Evolutionary conservation across 2,888 invertebrate genomes (phyloP).

Genomic region (Pyrochroa serraticornis): DNA sequence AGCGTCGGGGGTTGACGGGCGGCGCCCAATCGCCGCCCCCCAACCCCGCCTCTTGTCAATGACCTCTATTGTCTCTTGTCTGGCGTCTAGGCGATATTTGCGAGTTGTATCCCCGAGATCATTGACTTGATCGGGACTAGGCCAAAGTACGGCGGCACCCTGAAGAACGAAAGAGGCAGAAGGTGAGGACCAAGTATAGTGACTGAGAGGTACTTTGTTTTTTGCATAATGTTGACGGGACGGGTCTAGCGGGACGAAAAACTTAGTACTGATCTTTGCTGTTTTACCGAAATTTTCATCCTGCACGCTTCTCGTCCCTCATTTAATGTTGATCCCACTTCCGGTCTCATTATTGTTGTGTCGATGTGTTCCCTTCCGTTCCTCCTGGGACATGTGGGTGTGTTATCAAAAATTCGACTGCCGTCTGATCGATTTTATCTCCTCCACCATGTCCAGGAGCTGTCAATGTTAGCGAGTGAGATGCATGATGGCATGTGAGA

Average conservation of each 20-base stretch:
- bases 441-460: constrained; percentile 30
- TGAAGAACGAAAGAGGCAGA: constrained; percentile 99
- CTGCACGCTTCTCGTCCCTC: constrained; percentile 50
- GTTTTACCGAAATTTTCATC: constrained; percentile 34
- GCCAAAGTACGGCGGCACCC: constrained; percentile 99
- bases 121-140: constrained; percentile 99
- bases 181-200: constrained; percentile 77
- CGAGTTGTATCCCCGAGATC: constrained; percentile 99
- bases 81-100: constrained; percentile 95
- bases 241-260: constrained; percentile 6
- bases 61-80: constrained; percentile 63
- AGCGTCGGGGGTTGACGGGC: constrained; percentile 23
- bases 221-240: constrained; percentile 21
- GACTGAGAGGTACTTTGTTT: constrained; percentile 23
- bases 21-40: constrained; percentile 26
- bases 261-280: constrained; percentile 31
- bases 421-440: too few species aligned
- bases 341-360: constrained; percentile 62
- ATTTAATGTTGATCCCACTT: constrained; percentile 29
- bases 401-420: constrained; percentile 5
- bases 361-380: constrained; percentile 56
- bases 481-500: constrained; percentile 50
- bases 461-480: constrained; percentile 51
- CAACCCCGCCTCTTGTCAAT: constrained; percentile 47
- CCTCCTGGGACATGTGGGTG: constrained; percentile 36